Base-by-base conservation (phyloP, 2,113 vertebrate species). In the Neoarius graeffei region DNA sequence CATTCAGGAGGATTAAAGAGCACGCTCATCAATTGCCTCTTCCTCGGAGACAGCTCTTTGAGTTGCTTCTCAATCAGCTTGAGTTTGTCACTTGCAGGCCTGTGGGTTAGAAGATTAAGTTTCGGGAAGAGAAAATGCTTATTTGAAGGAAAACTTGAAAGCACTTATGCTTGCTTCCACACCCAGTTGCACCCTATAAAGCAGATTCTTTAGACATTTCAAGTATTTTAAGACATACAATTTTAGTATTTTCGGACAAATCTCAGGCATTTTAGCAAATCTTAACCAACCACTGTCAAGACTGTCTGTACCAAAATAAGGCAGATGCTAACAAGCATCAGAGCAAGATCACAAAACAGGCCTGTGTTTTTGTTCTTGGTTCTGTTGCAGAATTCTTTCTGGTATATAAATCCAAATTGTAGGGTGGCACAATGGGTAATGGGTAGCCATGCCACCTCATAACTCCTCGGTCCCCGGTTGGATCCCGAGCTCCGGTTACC, bases 1-100 rank as follows among this genome's bases (percentile, higher is more conserved):
- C 79, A 85, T 86, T 90, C 62, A 25, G 85, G 60, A 60, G 52
- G 86, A 88, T 90, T 88, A 86, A 54, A 81, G 57, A 20, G 23
- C n/a, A 7, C 25, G 56, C 84, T 57, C 73, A 57, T 83, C 59
- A 54, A 64, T 77, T 52, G 73, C 81, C 67, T 66, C 71, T 52
- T 52, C 59, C 71, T 86, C 52, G 56, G 35, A 56, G 54, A 67
- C 81, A 52, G 79, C 84, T 54, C 60, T 83, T 83, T 54, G 50
- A 90, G 79, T 60, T 67, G 19, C 81, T 66, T 48, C 62, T 90
- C 62, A 83, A 83, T 88, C 81, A 25, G 73, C 23, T 90, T 52
- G 80, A 87, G 73, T 86, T 88, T 90, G 87, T 73, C 66, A 86
- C 81, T 67, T 79, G 52, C 82, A 83, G 27, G 42, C 20, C 80